phyloP scores from a whole-genome alignment of 2,888 invertebrate genomes.

The Euplexia lucipara region DNA sequence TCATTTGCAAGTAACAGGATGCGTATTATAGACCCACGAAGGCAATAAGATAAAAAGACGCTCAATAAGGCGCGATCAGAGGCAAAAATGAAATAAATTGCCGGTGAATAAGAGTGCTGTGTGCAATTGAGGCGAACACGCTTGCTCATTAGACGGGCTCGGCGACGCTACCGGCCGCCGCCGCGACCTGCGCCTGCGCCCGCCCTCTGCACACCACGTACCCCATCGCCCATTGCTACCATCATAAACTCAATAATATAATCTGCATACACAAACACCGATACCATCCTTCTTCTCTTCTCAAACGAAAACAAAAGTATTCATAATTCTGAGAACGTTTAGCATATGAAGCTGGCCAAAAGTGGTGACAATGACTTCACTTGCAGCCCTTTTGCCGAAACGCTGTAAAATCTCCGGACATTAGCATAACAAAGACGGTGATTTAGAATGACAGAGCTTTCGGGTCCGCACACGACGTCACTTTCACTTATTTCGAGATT shows the following conservation, averaged over 20 bases:
- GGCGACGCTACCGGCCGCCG: constrained; percentile 70
- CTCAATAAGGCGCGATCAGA: constrained; percentile 91
- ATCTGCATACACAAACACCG: constrained; percentile 59
- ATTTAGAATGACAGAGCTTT: constrained; percentile 83
- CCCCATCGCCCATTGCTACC: constrained; percentile 40
- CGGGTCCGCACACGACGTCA: constrained; percentile 78
- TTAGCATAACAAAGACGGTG: constrained; percentile 89
- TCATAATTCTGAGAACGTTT: constrained; percentile 81
- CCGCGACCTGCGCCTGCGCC: constrained; percentile 48
- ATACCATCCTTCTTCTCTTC: constrained; percentile 58
- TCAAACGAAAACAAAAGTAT: constrained; percentile 64
- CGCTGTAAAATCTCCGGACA: constrained; percentile 83
- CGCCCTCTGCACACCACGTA: constrained; percentile 49
- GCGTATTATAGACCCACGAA: constrained; percentile 90
- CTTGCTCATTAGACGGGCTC: constrained; percentile 88
- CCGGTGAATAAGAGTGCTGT: constrained; percentile 89
- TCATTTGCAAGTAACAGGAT: constrained; percentile 91
- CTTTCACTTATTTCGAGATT: constrained; percentile 83
- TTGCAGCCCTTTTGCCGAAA: constrained; percentile 83
- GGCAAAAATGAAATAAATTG: constrained; percentile 91
- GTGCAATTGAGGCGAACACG: constrained; percentile 90
- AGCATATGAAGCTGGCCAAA: constrained; percentile 77
- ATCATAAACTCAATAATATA: constrained; percentile 55
- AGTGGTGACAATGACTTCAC: constrained; percentile 78
- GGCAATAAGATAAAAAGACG: constrained; percentile 90